Conservation (phyloP, 2,113 vertebrate genomes). For the Cyanoramphus novaezelandiae region DNA sequence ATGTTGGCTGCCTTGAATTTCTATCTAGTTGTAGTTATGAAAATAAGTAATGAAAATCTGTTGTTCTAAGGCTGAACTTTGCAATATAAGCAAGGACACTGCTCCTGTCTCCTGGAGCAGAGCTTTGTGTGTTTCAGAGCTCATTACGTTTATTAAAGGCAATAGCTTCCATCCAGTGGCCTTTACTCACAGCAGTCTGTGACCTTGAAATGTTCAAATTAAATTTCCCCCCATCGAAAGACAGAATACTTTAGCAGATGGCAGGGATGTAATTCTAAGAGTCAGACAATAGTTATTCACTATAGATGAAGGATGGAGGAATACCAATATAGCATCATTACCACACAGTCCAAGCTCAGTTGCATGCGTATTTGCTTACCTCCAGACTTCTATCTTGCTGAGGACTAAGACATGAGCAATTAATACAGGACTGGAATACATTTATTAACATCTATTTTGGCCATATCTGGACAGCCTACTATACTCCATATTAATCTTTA, state of each 20-base stretch:
- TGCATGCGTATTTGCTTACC: background rate
- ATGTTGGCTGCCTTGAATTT: background rate
- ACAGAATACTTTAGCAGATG: slow-evolving; percentile 12
- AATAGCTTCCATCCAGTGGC: slow-evolving; percentile 1
- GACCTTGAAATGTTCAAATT: slow-evolving; percentile 48
- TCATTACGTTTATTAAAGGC: slow-evolving; percentile 25
- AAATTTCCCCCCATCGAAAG: background rate
- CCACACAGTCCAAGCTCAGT: background rate
- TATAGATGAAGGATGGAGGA: background rate
- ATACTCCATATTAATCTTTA: background rate
- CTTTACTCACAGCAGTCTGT: slow-evolving; percentile 11
- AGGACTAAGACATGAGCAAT: background rate
- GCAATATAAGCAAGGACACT: background rate
- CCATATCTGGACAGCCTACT: background rate
- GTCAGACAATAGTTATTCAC: background rate
- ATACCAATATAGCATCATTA: background rate
- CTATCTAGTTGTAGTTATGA: background rate
- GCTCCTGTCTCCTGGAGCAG: background rate
- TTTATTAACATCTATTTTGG: background rate
- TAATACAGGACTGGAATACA: background rate
- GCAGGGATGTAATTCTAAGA: background rate
- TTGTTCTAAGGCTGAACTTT: background rate
- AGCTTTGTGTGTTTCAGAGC: background rate
- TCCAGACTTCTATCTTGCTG: background rate
- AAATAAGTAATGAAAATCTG: background rate